Percentiles rank a stretch among this genome's conserved stretches.
phyloP scores from a whole-genome alignment of 2,888 invertebrate genomes.

The Leptinotarsa haldemani region DNA sequence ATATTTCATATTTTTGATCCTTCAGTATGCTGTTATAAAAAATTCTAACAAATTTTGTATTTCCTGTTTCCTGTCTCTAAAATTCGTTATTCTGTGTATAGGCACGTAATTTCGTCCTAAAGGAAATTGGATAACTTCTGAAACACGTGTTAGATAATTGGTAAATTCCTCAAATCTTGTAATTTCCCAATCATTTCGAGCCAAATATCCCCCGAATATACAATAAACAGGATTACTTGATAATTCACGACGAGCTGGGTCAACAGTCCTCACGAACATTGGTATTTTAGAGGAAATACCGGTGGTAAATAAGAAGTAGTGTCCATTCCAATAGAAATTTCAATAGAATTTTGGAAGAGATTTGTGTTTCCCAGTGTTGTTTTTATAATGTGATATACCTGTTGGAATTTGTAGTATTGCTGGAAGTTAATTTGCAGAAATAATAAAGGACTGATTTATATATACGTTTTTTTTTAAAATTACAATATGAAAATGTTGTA shows the following conservation, averaged over 20 bases:
- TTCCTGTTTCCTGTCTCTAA: neutral
- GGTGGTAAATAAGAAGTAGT: neutral
- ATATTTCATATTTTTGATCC: too few relatives aligned
- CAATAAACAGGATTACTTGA: slow-evolving; percentile 2
- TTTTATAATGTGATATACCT: neutral
- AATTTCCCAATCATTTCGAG: slow-evolving; percentile 12
- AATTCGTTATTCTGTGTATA: too few relatives aligned
- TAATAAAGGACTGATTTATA: too few relatives aligned
- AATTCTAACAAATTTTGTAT: neutral
- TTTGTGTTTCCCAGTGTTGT: neutral
- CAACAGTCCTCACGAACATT: slow-evolving; percentile 1
- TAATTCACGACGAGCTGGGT: slow-evolving; percentile 1
- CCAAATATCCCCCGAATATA: neutral
- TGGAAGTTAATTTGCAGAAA: too few relatives aligned
- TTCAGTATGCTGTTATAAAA: too few relatives aligned
- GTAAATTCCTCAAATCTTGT: slow-evolving; percentile 7
- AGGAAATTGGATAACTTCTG: slow-evolving; percentile 2
- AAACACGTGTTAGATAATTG: slow-evolving; percentile 9
- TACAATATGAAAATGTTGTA: too few relatives aligned
- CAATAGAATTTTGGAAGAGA: neutral
- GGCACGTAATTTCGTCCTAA: neutral
- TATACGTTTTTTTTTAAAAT: too few relatives aligned
- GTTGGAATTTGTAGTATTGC: too few relatives aligned
- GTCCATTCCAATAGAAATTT: neutral
- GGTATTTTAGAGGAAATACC: neutral